Conservation (phyloP, 1,140 invertebrate species). For the Amphibalanus amphitrite region DNA sequence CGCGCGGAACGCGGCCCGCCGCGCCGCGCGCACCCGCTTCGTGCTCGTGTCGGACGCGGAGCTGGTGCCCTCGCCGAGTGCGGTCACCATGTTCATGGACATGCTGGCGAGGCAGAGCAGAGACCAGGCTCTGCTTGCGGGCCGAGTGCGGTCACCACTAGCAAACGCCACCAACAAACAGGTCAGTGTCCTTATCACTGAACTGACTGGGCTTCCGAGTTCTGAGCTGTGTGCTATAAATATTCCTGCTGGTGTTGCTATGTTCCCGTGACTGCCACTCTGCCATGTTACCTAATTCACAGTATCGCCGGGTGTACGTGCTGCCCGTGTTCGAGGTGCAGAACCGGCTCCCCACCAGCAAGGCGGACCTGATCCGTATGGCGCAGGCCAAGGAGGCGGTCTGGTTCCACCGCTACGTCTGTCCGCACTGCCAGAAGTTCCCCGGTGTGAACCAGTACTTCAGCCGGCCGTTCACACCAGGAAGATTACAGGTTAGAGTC, state of each 20-base stretch:
- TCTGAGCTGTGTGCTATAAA: too few relatives aligned
- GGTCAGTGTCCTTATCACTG: too few relatives aligned
- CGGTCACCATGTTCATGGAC: slow-evolving; percentile 32
- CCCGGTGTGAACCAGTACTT: slow-evolving; percentile 53
- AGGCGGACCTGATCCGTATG: slow-evolving; percentile 29
- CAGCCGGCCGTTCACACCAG: slow-evolving; percentile 13
- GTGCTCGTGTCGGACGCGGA: slow-evolving; percentile 74
- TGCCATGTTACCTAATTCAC: too few relatives aligned
- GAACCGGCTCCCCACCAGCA: slow-evolving; percentile 28
- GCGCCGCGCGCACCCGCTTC: slow-evolving; percentile 60
- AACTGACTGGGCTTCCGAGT: too few relatives aligned
- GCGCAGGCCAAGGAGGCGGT: slow-evolving; percentile 28
- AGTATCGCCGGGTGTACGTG: slow-evolving; percentile 21
- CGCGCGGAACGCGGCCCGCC: slow-evolving; percentile 63
- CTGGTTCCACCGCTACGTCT: slow-evolving; percentile 38
- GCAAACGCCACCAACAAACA: slow-evolving; percentile 23
- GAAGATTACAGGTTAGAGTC: slow-evolving; percentile 13
- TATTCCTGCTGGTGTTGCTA: too few relatives aligned
- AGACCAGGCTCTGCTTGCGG: too few relatives aligned
- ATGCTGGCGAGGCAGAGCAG: neutral
- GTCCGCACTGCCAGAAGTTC: slow-evolving; percentile 58
- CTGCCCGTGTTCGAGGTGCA: slow-evolving; percentile 50
- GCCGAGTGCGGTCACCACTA: slow-evolving; percentile 15
- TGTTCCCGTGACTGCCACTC: too few relatives aligned
- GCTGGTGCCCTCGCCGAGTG: slow-evolving; percentile 43